Evolutionary conservation across 2,888 invertebrate species (phyloP), one percentile per base, ranked within the genome.

Genomic region (Hirtodrosophila duncani): DNA sequence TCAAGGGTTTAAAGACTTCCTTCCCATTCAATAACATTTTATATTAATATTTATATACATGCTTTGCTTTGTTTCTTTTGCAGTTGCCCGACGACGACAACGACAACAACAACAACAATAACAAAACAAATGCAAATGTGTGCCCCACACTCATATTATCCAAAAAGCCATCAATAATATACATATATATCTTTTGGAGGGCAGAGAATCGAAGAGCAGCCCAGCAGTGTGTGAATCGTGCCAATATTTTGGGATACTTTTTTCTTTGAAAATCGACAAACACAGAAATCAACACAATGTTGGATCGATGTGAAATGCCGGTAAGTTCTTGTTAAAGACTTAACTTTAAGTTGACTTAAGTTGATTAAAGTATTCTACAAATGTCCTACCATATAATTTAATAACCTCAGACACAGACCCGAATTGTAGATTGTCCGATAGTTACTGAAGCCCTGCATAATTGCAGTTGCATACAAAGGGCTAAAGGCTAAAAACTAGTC

Each of bases 231-330:
- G 64, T 39, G 50, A 43, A 53, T 37, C 50, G 52, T 45, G 55
- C 53, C 46, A 51, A 52, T 68, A 62, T 65, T 42, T 20, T 20
- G 38, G 74, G 53, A 55, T 37, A 59, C 39, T 17, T 46, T 79
- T 60, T 46, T 45, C 14, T 48, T 39, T 38, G 48, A 70, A 61
- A 55, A 37, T 43, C 43, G 49, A 64, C 52, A 39, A 45, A 61
- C 33, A 61, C 38, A 52, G 39, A 64, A 49, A 58, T 33, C 27
- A 39, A 26, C 57, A 67, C 41, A 52, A 84, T 84, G 84, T 81
- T 84, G 75, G 84, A 84, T 84, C 84, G 84, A 81, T 84, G 84
- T 69, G 84, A 84, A 83, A 83, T 84, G 83, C 83, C 84, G 83
- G 84, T 84, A 69, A 79, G 83, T 77, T 24, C n/a, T 3, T 26